A percentile compares a stretch with the other conserved stretches of the same genome.
Conservation (phyloP, 2,888 invertebrate genomes). For the Lordiphosa fenestrarum region DNA sequence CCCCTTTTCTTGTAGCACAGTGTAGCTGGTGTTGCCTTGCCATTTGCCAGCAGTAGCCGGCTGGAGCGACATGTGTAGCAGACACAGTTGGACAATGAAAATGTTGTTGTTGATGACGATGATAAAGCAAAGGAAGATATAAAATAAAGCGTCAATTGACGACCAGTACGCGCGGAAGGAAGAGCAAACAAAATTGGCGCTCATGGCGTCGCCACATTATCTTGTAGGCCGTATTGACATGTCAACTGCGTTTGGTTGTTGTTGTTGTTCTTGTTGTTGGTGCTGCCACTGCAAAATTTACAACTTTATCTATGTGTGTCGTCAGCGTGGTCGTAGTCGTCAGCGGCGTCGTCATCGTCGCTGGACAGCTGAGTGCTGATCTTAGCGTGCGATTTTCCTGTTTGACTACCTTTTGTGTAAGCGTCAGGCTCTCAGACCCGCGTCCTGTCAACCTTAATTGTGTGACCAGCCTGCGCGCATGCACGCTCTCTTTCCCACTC, state of each 20-base stretch:
- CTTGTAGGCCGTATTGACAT: constrained; percentile 57
- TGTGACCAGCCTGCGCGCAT: constrained; percentile 46
- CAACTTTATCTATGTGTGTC: constrained; percentile 74
- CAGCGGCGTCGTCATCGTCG: neutral
- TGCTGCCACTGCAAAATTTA: constrained; percentile 57
- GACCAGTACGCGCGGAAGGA: constrained; percentile 40
- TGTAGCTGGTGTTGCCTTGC: no score
- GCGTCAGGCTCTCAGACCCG: constrained; percentile 29
- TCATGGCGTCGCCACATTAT: constrained; percentile 23
- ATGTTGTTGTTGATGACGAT: constrained; percentile 33
- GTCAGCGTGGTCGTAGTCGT: constrained; percentile 16
- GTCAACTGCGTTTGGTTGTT: constrained; percentile 44
- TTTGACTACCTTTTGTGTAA: constrained; percentile 69
- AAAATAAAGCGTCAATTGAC: constrained; percentile 67
- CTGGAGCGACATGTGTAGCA: neutral
- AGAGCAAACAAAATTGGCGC: constrained; percentile 27
- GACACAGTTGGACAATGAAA: constrained; percentile 24
- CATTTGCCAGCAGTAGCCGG: no score
- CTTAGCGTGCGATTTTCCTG: constrained; percentile 71
- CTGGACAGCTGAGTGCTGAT: constrained; percentile 22
- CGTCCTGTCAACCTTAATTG: constrained; percentile 72
- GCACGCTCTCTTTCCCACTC: constrained; percentile 36
- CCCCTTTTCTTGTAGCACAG: no score
- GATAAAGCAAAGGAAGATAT: constrained; percentile 56
- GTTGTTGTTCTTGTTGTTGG: constrained; percentile 10